phyloP scores from a whole-genome alignment of 2,888 invertebrate species.

The Lasioglossum leucozonium region DNA sequence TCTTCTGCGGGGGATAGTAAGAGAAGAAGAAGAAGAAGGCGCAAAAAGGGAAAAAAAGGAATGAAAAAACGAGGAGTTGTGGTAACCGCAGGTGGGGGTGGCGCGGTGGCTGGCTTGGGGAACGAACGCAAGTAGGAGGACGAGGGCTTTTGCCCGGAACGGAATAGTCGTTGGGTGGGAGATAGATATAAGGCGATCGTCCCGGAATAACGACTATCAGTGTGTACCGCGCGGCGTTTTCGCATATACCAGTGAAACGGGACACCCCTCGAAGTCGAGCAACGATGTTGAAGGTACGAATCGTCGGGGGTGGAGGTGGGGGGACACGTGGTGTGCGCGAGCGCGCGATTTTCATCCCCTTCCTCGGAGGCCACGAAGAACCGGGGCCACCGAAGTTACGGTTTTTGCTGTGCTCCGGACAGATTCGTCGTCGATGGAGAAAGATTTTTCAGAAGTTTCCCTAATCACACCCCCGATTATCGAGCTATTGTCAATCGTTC shows the following conservation, averaged over 20 bases:
- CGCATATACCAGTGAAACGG: slow-evolving; percentile 63
- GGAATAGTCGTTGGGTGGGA: slow-evolving; percentile 79
- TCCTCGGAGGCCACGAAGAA: neutral
- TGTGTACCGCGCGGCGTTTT: slow-evolving; percentile 80
- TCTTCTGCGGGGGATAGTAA: slow-evolving; percentile 30
- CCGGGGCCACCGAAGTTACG: neutral
- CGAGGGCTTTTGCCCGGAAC: slow-evolving; percentile 71
- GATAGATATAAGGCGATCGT: slow-evolving; percentile 83
- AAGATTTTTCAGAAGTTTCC: slow-evolving; percentile 17
- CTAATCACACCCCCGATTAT: neutral
- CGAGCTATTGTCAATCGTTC: neutral
- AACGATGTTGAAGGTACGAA: slow-evolving; percentile 80
- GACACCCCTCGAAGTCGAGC: slow-evolving; percentile 59
- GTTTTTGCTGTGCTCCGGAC: slow-evolving; percentile 7
- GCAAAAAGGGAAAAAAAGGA: neutral
- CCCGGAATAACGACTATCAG: slow-evolving; percentile 83
- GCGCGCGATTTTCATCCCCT: neutral
- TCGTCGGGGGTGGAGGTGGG: neutral
- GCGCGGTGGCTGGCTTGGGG: neutral
- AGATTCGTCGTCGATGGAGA: slow-evolving; percentile 15
- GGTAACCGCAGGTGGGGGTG: slow-evolving; percentile 27
- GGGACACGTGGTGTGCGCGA: neutral
- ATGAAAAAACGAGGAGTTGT: neutral
- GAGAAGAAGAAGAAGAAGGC: slow-evolving; percentile 22
- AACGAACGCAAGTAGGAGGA: slow-evolving; percentile 41